Evolutionary conservation across 2,113 vertebrate genomes (phyloP).

Genomic region (Panthera leo): DNA sequence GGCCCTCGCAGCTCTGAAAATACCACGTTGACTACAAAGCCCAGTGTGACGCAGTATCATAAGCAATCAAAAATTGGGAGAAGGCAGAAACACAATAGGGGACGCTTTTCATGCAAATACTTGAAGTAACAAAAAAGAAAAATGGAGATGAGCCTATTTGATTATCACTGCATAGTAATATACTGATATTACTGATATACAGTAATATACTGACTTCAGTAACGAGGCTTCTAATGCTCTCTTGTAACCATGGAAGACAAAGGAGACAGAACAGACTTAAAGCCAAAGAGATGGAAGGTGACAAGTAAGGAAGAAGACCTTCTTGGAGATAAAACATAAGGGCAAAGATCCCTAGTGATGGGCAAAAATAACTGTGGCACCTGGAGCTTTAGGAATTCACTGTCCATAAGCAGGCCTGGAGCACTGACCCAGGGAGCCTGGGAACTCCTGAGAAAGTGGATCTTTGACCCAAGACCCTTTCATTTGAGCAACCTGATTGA

Average conservation of each 20-base stretch:
- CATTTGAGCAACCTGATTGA: background rate
- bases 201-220: background rate
- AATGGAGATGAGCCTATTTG: background rate
- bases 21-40: background rate
- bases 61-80: background rate
- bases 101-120: background rate
- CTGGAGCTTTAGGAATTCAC: background rate
- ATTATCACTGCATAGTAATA: background rate
- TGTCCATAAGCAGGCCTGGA: background rate
- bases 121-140: background rate
- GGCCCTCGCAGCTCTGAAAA: background rate
- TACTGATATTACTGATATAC: too few relatives aligned
- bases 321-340: background rate
- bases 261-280: background rate
- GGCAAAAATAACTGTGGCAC: background rate
- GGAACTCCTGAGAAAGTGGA: background rate
- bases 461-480: background rate
- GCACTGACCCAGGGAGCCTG: background rate
- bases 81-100: background rate
- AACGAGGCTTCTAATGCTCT: background rate
- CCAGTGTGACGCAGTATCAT: background rate
- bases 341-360: background rate
- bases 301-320: background rate
- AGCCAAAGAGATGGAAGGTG: background rate
- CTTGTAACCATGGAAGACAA: background rate